Evolutionary conservation across 2,888 invertebrate genomes (phyloP), one percentile per base, ranked within the genome.

Genomic region (Pantelozetes paolii): DNA sequence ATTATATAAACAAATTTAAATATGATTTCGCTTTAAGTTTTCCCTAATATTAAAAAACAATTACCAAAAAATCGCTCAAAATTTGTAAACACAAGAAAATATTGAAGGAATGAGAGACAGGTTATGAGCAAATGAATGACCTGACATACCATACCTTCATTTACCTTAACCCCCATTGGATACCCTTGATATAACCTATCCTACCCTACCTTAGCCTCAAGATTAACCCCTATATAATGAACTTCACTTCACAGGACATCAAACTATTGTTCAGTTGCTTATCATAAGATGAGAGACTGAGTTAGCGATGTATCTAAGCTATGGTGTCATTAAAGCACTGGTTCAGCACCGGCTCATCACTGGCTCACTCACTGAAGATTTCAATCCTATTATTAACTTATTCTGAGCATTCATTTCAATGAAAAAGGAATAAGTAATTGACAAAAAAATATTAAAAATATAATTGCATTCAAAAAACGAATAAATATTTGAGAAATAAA

Each of bases 381-480:
- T 20, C 18, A 20, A 50, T 5, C 18, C 18, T 50, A 18, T n/a
- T 50, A n/a, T 50, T 18, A 50, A 20, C 5, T 13, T 62, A 62
- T 62, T 62, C n/a, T 62, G 62, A 62, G n/a, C 62, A 62, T 11
- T 62, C 62, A 32, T 28, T 62, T 62, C n/a, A 62, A n/a, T 30
- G 20, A 54, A 54, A 23, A 5, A 15, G 28, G 18, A n/a, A n/a
- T n/a, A n/a, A n/a, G n/a, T n/a, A n/a, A n/a, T 62, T 32, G 30
- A 11, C 62, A 32, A 28, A n/a, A 36, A n/a, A 54, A 54, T 54
- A 54, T 23, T 20, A n/a, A 1, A 62, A 15, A 62, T n/a, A 30
- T 62, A 62, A 62, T 62, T 62, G 62, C 62, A 62, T 32, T 62
- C 32, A 18, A 18, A 23, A 13, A 32, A 2, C 26, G 54, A 54